Conservation (phyloP, 2,797 vertebrate genomes). For the Lophius americanus region DNA sequence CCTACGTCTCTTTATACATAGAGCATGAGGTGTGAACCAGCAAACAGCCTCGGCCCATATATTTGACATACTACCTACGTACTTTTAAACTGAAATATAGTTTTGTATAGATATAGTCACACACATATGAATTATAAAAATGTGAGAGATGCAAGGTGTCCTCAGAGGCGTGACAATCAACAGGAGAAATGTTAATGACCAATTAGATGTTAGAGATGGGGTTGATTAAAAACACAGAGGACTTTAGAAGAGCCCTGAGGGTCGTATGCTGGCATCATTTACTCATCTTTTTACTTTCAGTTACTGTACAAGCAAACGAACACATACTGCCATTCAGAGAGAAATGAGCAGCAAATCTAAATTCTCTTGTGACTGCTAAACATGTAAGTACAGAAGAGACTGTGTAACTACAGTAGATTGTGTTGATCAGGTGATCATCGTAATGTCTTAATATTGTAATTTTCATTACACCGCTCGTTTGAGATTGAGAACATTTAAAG, state of each 20-base stretch:
- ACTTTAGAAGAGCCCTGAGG: constrained; percentile 74
- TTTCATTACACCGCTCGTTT: background rate
- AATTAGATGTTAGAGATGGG: constrained; percentile 84
- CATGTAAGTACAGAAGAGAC: constrained; percentile 61
- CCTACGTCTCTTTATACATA: background rate
- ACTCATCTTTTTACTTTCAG: constrained; percentile 64
- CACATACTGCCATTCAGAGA: constrained; percentile 63
- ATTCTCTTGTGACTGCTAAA: constrained; percentile 71
- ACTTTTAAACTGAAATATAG: constrained; percentile 24
- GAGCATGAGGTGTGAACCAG: constrained; percentile 27
- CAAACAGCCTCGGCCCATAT: background rate
- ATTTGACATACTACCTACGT: constrained; percentile 18
- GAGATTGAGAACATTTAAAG: constrained; percentile 4
- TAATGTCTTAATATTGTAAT: background rate
- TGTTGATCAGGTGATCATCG: constrained; percentile 6
- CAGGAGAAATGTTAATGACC: constrained; percentile 86
- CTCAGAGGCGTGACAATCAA: constrained; percentile 73
- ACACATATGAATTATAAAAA: constrained; percentile 44
- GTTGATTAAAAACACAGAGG: constrained; percentile 82
- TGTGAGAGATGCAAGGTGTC: constrained; percentile 60
- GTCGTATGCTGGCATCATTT: constrained; percentile 63
- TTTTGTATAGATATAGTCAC: constrained; percentile 1
- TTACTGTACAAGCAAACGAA: constrained; percentile 40
- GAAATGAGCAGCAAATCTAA: constrained; percentile 78
- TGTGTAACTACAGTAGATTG: constrained; percentile 8